These are phyloP conservation scores for Ictalurus punctatus DNA, from an alignment of 2,113 vertebrate genomes.

Conservation along the genomic window DNA sequence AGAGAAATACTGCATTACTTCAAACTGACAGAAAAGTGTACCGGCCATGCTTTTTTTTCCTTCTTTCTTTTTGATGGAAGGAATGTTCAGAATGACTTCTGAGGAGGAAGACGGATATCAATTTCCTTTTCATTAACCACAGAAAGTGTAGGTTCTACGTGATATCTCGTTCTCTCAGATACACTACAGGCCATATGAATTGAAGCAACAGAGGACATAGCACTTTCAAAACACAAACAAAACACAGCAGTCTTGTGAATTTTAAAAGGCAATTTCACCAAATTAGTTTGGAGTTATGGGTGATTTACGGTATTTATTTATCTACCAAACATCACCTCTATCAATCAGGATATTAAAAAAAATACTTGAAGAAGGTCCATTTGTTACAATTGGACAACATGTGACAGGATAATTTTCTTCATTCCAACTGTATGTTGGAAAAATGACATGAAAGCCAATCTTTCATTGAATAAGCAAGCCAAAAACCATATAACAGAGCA, in stretches of 20 bases:
- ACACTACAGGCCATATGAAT: neutral
- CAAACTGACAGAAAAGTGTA: conserved; percentile 1
- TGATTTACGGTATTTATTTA: neutral
- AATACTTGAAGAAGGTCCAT: neutral
- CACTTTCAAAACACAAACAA: neutral
- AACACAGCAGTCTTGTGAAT: neutral
- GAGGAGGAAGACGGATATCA: neutral
- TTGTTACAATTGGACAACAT: neutral
- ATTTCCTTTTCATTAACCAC: neutral
- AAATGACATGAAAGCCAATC: neutral
- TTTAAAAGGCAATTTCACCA: neutral
- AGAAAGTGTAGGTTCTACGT: neutral
- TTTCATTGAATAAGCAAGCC: neutral
- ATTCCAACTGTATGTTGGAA: neutral
- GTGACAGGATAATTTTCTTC: neutral
- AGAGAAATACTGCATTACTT: neutral
- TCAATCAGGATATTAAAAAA: neutral
- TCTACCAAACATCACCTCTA: neutral
- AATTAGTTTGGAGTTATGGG: neutral
- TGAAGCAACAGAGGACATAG: neutral
- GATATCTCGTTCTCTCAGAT: neutral
- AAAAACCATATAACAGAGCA: no score
- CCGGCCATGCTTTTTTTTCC: neutral
- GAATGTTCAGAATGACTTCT: neutral
- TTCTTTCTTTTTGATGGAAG: neutral